Evolutionary conservation across 2,797 vertebrate species (phyloP), one percentile per base, ranked within the genome.

Genomic region (Phoeniculus purpureus): DNA sequence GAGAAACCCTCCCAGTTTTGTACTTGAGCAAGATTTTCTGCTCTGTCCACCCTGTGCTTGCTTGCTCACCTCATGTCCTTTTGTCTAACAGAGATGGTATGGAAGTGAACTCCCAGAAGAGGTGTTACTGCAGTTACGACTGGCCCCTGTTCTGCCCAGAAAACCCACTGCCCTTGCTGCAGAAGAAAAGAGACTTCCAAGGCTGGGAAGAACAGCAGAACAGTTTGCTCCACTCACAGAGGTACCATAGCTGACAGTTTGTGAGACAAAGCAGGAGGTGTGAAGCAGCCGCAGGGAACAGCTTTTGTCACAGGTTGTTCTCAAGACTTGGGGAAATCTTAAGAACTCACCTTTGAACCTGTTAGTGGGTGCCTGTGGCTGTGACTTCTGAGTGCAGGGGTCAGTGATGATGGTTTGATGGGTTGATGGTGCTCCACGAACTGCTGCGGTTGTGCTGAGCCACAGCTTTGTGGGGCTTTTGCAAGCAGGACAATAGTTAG

Each of bases 201-300:
- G 56, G 94, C 95, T 45, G 56, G 96, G 55, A 15, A 96, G 97
- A 61, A 29, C 70, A 58, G 85, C 91, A 23, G 96, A 97, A 27
- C 9, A 12, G 8, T 93, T 98, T 73, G 96, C 98, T 51, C 95
- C 97, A 6, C 97, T 99, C 70, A 98, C 98, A 62, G 98, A 98
- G 98, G 99, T 99, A 96, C 40, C 15, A 2, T 54, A 88, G 65
- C 37, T 15, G n/a, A 32, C 15, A 15, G 73, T 11, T 5, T 59
- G 15, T 27, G 31, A 80, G 29, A 62, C 9, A 29, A 80, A 45
- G 75, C 31, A 34, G 77, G 79, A 27, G 52, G 61, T 60, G 85
- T 55, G 58, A 78, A 91, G 27, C 40, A 48, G 70, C 76, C 48
- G 34, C 37, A 48, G 16, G 15, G 75, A 77, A 37, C 54, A 74